Base-by-base conservation (phyloP, 2,888 invertebrate species). In the Conomelus anceps region DNA sequence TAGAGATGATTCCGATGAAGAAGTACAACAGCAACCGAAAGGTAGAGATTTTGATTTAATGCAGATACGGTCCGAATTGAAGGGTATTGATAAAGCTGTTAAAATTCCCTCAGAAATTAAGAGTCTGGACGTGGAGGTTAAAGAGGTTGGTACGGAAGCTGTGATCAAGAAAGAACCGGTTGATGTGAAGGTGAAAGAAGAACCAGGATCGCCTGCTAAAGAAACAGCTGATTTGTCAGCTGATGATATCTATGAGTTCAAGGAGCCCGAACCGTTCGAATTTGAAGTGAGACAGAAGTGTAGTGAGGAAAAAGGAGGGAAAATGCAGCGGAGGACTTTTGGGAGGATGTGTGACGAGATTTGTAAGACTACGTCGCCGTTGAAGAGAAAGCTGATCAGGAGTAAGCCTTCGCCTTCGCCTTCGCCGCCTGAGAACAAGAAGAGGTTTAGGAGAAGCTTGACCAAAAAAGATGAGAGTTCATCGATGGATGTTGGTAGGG, bases 231-330 rank as follows among this genome's bases (percentile, higher is more conserved):
- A 91, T 87, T 87, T 89, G 84, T 89, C 90, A 86, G 90, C 89
- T 89, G 90, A 94, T 86, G 97, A 98, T 92, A 96, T 97, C 90
- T 98, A 98, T 92, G 97, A 98, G 93, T 98, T 98, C 92, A 97
- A 97, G 93, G 97, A 98, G 93, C 97, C 97, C 0, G 97, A 98
- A 93, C 97, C 97, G 0, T 97, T 97, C 92, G 97, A 97, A 93
- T 95, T 97, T 91, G 97, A 97, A 93, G 95, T 96, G 11, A 95
- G 96, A 88, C 90, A 89, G 94, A 94, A 91, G 94, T 94, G 91
- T 23, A 89, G 90, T 23, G 91, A 91, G 84, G 91, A 92, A 85
- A 91, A 91, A 88, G 91, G 91, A 0, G 89, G 88, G 22, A 91
- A 91, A 88, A 86, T 89, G 88, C 90, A 94, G 91, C 93, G 94